Conservation (phyloP, 2,797 vertebrate genomes). For the Cossypha niveicapilla region DNA sequence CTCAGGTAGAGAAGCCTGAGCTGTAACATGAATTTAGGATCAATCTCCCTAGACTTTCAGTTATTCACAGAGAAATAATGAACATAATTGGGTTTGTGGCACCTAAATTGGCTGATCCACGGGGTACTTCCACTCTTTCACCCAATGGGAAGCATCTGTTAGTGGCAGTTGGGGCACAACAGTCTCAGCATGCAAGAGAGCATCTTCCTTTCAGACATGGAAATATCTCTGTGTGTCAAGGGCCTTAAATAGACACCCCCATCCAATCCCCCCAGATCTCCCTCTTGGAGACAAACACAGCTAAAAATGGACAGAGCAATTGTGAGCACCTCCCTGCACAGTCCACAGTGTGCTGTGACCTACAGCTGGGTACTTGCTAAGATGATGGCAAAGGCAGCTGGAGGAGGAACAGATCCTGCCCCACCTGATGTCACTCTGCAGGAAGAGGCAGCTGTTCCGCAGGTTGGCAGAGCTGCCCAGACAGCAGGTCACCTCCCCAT, state of each 20-base stretch:
- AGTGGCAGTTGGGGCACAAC: neutral
- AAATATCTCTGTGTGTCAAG: neutral
- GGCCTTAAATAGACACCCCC: neutral
- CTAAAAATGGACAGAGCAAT: neutral
- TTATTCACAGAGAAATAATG: neutral
- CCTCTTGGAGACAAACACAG: neutral
- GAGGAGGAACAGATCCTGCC: neutral
- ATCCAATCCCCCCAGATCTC: neutral
- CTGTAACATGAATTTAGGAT: neutral
- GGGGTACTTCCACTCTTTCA: neutral
- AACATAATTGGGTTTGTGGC: neutral
- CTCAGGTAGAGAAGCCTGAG: neutral
- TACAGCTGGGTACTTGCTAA: neutral
- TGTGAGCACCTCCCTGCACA: neutral
- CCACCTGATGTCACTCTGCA: constrained; percentile 95
- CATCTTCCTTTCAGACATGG: neutral
- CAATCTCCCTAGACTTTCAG: neutral
- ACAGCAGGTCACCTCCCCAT: constrained; percentile 95
- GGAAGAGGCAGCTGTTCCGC: constrained; percentile 90
- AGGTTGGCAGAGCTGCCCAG: constrained; percentile 95
- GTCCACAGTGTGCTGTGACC: neutral
- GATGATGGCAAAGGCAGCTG: neutral
- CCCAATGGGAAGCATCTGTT: neutral
- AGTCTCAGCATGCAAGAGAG: neutral
- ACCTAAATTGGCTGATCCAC: neutral